Conservation (phyloP, 2,113 vertebrate genomes). For the Bufo gargarizans region DNA sequence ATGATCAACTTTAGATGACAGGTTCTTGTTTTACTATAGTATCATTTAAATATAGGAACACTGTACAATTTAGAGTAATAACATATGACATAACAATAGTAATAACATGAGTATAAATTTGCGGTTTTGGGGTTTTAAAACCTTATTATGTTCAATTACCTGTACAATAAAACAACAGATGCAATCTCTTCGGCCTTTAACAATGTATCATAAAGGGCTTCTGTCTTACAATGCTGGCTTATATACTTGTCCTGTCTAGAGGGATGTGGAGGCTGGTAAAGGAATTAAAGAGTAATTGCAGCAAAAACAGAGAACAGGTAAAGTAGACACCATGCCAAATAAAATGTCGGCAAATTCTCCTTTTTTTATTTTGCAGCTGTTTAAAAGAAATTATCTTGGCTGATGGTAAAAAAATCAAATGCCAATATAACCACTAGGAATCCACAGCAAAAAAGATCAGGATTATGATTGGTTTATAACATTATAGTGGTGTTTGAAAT, state of each 20-base stretch:
- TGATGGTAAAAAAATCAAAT: neutral
- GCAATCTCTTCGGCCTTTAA: neutral
- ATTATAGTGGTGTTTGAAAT: no score
- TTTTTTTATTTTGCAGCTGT: conserved; percentile 18
- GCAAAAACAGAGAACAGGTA: conserved; percentile 25
- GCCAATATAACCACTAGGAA: neutral
- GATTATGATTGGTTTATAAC: neutral
- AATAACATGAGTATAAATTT: neutral
- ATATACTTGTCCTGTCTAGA: neutral
- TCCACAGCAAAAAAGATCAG: neutral
- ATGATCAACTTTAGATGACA: no score
- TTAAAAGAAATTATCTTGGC: neutral
- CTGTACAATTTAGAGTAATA: neutral
- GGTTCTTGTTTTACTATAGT: neutral
- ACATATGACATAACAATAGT: neutral
- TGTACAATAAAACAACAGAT: conserved; percentile 20
- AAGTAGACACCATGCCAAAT: conserved; percentile 27
- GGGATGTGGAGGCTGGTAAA: conserved; percentile 9
- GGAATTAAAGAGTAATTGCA: conserved; percentile 24
- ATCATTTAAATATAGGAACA: neutral
- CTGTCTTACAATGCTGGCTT: neutral
- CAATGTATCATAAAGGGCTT: neutral
- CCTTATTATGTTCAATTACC: neutral
- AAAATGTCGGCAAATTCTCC: conserved; percentile 28
- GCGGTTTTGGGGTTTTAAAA: neutral